A percentile compares a stretch with the other conserved stretches of the same genome.
phyloP scores from a whole-genome alignment of 2,888 invertebrate species.

The Tuta absoluta region DNA sequence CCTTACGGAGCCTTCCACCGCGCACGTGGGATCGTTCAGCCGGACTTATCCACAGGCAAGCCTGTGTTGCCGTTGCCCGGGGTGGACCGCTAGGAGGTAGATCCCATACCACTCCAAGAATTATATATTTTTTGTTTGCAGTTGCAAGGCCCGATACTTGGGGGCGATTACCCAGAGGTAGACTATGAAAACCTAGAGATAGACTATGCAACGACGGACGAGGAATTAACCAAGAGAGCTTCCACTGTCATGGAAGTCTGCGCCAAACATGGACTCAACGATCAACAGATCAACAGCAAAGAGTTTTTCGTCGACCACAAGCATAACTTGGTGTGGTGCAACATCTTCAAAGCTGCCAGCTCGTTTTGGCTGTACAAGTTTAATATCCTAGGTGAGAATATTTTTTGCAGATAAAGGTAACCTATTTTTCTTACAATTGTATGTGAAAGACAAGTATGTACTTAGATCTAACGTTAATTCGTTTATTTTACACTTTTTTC shows the following conservation, averaged over 20 bases:
- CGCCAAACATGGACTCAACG: neutral
- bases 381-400: slow-evolving; percentile 83
- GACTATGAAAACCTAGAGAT: slow-evolving; percentile 62
- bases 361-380: slow-evolving; percentile 92
- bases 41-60: too few species aligned
- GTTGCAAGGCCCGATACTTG: slow-evolving; percentile 69
- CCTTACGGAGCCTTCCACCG: too few species aligned
- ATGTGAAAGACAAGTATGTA: too few species aligned
- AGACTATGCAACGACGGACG: slow-evolving; percentile 58
- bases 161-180: slow-evolving; percentile 56
- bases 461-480: too few species aligned
- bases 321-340: slow-evolving; percentile 87
- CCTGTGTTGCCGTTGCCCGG: too few species aligned
- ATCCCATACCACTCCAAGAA: too few species aligned
- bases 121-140: slow-evolving; percentile 35
- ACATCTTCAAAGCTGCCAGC: slow-evolving; percentile 88
- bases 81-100: too few species aligned
- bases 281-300: slow-evolving; percentile 83
- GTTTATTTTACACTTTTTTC: too few species aligned
- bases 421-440: too few species aligned
- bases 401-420: too few species aligned
- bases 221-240: slow-evolving; percentile 75
- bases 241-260: slow-evolving; percentile 60
- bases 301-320: slow-evolving; percentile 86
- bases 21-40: too few species aligned